Conservation (phyloP, 1,140 invertebrate species). For the Trypoxylus dichotomus region DNA sequence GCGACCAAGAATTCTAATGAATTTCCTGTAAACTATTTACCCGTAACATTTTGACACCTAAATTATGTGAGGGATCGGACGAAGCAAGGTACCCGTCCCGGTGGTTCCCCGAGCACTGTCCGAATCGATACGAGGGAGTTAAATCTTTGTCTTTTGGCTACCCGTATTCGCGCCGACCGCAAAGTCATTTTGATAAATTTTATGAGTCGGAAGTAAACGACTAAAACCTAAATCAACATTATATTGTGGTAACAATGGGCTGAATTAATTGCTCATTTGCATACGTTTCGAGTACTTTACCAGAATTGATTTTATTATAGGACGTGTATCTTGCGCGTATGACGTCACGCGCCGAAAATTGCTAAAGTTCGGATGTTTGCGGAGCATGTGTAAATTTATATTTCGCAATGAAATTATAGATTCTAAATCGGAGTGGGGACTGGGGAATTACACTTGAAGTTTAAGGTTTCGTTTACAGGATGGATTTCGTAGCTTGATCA, state of each 20-base stretch:
- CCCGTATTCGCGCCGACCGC: background rate
- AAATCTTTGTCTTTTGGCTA: constrained; percentile 1
- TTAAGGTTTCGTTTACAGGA: too few species aligned
- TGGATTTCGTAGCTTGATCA: too few species aligned
- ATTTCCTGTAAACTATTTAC: constrained; percentile 24
- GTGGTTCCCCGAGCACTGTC: background rate
- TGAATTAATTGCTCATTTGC: constrained; percentile 22
- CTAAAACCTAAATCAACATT: constrained; percentile 25
- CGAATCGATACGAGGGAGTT: background rate
- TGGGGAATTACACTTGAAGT: background rate
- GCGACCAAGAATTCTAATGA: constrained; percentile 23
- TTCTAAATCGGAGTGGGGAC: background rate
- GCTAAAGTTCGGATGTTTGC: background rate
- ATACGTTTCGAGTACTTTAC: background rate
- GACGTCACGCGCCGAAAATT: background rate
- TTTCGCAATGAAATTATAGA: background rate
- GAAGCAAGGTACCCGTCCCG: background rate
- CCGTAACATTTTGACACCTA: constrained; percentile 21
- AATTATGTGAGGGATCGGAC: constrained; percentile 12
- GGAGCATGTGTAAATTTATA: background rate
- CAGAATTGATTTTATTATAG: constrained; percentile 5
- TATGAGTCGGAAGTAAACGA: constrained; percentile 18
- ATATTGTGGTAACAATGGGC: constrained; percentile 18
- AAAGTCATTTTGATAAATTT: constrained; percentile 9
- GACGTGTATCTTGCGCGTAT: background rate